Evolutionary conservation across 1,140 invertebrate species (phyloP), one percentile per base, ranked within the genome.

Genomic region (Aphelenchoides besseyi): DNA sequence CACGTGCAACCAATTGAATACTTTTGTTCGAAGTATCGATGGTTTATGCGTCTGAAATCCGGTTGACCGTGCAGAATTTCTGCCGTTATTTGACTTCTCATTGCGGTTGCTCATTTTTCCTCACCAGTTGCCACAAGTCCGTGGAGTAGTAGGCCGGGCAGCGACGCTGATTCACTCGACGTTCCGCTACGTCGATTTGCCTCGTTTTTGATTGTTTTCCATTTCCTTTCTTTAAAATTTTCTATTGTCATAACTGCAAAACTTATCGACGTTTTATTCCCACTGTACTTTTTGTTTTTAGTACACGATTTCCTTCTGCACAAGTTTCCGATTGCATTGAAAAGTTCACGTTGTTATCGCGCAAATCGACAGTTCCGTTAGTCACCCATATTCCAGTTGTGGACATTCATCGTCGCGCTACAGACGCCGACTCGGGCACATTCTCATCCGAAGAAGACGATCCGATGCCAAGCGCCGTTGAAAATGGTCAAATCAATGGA

Each of bases 401-500:
- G 32, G 32, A 33, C 59, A 26, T 61, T 26, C 9, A 36, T 37
- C 30, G 16, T 41, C 12, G 16, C 2, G n/a, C n/a, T 33, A 66
- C 30, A 16, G 63, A 66, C 32, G 63, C 63, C 30, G 63, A 66
- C 32, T 66, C 63, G 16, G 63, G 63, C 30, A 66, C 63, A 16
- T 66, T 66, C 30, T 66, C 63, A 26, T 33, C 28, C 30, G 63
- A 66, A 53, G 63, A 61, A 33, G 63, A 66, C 30, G 63, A 66
- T 32, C 16, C 36, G 32, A 66, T 59, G 55, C 5, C 5, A 5
- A 59, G 55, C 18, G 23, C 55, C 12, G 32, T 23, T 28, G 55
- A 59, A 5, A 23, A 33, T 5, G 41, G 23, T 48, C 55, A 23
- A 28, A 59, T 28, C 5, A 59, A 28, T 28, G 55, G 55, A 59